A percentile compares a stretch with the other conserved stretches of the same genome.
Conservation (phyloP, 2,797 vertebrate species). For the Poeciliopsis turneri region DNA sequence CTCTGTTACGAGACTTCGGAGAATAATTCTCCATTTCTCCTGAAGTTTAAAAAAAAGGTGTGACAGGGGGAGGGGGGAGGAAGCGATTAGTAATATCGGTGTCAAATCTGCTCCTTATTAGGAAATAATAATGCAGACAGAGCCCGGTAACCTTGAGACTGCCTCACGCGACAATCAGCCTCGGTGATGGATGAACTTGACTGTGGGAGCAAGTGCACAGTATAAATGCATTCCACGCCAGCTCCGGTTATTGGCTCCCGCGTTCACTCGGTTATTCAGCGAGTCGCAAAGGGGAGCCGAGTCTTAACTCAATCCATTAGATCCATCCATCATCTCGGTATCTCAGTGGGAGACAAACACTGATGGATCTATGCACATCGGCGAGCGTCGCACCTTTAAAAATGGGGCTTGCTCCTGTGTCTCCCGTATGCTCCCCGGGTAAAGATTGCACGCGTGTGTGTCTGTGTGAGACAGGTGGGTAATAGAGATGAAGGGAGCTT, state of each 20-base stretch:
- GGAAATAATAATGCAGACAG: slow-evolving; percentile 55
- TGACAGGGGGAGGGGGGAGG: too few relatives aligned
- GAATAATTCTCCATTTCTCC: slow-evolving; percentile 9
- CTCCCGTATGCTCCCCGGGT: slow-evolving; percentile 24
- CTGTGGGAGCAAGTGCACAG: slow-evolving; percentile 50
- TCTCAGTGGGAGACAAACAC: slow-evolving; percentile 73
- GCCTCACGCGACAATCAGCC: slow-evolving; percentile 49
- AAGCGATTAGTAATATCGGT: slow-evolving; percentile 22
- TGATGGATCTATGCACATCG: slow-evolving; percentile 74
- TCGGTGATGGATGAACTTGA: slow-evolving; percentile 70
- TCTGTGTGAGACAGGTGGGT: slow-evolving; percentile 5
- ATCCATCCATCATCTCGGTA: slow-evolving; percentile 78
- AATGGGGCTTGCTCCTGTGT: slow-evolving; percentile 37
- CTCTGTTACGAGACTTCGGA: slow-evolving; percentile 1
- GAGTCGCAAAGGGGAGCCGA: slow-evolving; percentile 57
- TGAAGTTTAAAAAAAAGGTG: slow-evolving; percentile 13
- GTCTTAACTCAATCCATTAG: slow-evolving; percentile 78
- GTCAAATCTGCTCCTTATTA: slow-evolving; percentile 56
- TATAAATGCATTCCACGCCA: slow-evolving; percentile 46
- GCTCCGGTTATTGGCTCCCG: slow-evolving; percentile 55
- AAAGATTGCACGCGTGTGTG: slow-evolving; percentile 2
- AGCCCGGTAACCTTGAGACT: slow-evolving; percentile 49
- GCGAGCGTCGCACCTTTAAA: slow-evolving; percentile 61
- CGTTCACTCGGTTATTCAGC: slow-evolving; percentile 61
- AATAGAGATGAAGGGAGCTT: not conserved